Conservation (phyloP, 2,113 vertebrate species). For the Tachysurus vachellii region DNA sequence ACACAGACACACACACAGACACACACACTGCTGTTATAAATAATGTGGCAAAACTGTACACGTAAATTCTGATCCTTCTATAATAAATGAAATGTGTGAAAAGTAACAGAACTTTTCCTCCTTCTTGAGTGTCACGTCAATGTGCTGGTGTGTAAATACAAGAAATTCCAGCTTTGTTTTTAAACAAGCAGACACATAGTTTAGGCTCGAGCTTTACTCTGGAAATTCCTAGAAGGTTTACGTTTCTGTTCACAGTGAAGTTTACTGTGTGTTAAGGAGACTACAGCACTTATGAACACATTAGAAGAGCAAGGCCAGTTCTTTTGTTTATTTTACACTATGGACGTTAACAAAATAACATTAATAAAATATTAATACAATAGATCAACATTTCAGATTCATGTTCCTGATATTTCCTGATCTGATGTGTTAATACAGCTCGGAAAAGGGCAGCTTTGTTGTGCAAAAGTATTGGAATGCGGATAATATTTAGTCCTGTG, state of each 20-base stretch:
- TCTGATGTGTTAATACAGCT: too few relatives aligned
- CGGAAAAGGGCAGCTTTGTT: too few relatives aligned
- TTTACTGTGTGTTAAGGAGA: background rate
- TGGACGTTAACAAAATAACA: background rate
- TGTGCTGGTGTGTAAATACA: background rate
- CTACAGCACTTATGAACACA: background rate
- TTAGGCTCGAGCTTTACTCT: background rate
- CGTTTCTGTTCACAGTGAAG: background rate
- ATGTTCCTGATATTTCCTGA: background rate
- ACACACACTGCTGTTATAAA: background rate
- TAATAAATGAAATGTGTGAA: background rate
- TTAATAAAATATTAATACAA: too few relatives aligned
- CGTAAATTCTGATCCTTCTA: background rate
- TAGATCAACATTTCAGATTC: background rate
- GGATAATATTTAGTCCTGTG: background rate
- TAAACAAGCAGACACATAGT: background rate
- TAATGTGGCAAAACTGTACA: background rate
- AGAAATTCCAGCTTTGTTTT: background rate
- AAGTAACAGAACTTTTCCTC: background rate
- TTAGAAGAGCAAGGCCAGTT: background rate
- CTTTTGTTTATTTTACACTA: background rate
- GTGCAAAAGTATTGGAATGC: background rate
- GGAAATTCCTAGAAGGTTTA: background rate
- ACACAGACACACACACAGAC: conserved; percentile 3
- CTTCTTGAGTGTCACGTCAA: background rate